Evolutionary conservation across 2,888 invertebrate genomes (phyloP).

Genomic region (Polydrusus tereticollis): DNA sequence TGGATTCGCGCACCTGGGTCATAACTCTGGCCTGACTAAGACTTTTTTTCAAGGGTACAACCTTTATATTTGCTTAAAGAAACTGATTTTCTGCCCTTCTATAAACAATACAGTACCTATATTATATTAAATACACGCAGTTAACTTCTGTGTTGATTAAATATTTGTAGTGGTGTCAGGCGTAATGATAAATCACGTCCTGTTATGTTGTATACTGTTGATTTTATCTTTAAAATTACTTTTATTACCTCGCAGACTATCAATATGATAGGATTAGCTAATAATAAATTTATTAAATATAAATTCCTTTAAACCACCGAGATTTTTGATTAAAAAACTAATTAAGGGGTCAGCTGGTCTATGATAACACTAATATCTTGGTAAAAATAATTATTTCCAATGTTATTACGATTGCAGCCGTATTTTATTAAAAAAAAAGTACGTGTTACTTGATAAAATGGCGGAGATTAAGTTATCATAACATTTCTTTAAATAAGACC

Average conservation of each 20-base stretch:
- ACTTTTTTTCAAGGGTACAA: too few species aligned
- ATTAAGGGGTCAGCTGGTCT: too few species aligned
- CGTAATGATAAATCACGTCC: conserved; percentile 37
- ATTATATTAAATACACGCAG: background rate
- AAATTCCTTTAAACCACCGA: background rate
- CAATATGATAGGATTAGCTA: conserved; percentile 3
- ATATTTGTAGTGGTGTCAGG: conserved; percentile 34
- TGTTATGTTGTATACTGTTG: conserved; percentile 11
- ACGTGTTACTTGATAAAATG: background rate
- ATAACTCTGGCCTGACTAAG: too few species aligned
- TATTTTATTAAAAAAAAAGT: background rate
- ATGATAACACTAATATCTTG: too few species aligned
- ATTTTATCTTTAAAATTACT: conserved; percentile 3
- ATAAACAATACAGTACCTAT: background rate
- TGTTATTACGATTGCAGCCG: too few species aligned
- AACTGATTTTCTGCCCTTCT: too few species aligned
- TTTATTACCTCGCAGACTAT: background rate
- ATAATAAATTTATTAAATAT: conserved; percentile 2
- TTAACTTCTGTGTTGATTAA: conserved; percentile 5
- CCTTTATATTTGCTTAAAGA: too few species aligned
- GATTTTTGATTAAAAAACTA: background rate
- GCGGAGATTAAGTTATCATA: background rate
- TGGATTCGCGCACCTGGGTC: too few species aligned
- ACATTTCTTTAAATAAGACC: background rate
- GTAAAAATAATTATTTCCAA: too few species aligned